Evolutionary conservation across 2,888 invertebrate genomes (phyloP).

Genomic region (Fragum sueziense): DNA sequence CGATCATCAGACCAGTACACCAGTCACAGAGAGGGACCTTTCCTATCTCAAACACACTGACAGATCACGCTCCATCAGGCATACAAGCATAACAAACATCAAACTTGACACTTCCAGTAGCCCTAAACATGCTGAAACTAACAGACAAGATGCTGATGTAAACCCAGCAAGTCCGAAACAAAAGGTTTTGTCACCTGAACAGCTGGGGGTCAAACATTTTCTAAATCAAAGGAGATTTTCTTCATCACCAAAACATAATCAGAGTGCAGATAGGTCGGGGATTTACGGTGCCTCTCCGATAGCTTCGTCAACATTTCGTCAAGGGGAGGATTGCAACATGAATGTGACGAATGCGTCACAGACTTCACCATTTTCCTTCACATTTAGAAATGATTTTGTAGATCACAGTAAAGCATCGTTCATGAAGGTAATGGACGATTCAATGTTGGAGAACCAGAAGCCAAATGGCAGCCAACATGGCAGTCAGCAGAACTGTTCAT

Average conservation of each 20-base stretch:
- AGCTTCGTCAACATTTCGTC: constrained; percentile 53
- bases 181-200: constrained; percentile 52
- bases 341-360: not conserved
- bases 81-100: constrained; percentile 50
- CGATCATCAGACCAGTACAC: constrained; percentile 55
- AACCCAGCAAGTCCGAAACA: not conserved
- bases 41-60: constrained; percentile 44
- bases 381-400: constrained; percentile 24
- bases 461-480: constrained; percentile 16
- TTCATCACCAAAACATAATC: not conserved
- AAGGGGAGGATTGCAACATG: constrained; percentile 19
- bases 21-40: constrained; percentile 51
- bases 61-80: constrained; percentile 33
- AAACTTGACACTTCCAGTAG: constrained; percentile 26
- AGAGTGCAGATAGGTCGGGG: not conserved
- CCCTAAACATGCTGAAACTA: not conserved
- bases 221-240: constrained; percentile 35
- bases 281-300: constrained; percentile 38
- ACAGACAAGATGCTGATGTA: not conserved
- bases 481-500: constrained; percentile 37
- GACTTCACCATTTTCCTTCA: constrained; percentile 48
- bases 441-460: constrained; percentile 8
- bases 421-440: constrained; percentile 29
- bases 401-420: constrained; percentile 31
- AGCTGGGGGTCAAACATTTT: constrained; percentile 52